Evolutionary conservation across 2,113 vertebrate genomes (phyloP).

Genomic region (Pogonocichla stellata): DNA sequence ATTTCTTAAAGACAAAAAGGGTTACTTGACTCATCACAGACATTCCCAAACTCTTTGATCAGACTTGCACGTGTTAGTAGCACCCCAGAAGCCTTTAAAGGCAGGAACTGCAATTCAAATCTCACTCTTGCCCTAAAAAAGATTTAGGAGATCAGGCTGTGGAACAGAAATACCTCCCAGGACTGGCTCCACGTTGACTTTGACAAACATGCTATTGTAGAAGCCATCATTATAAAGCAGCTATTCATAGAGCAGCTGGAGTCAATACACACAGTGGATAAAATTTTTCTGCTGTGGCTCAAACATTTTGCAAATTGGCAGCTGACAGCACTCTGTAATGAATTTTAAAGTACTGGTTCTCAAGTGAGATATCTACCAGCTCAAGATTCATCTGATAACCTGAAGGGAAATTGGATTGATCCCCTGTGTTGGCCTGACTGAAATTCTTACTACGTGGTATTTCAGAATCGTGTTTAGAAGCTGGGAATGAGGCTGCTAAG

Average conservation of each 20-base stretch:
- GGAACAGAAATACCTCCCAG: conserved; percentile 47
- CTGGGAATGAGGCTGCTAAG: conserved; percentile 35
- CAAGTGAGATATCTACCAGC: conserved; percentile 15
- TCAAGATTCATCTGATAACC: conserved; percentile 14
- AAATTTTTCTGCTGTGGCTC: conserved; percentile 11
- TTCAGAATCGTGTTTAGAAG: not conserved
- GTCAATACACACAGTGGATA: not conserved
- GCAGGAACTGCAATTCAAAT: conserved; percentile 53
- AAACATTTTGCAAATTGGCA: conserved; percentile 25
- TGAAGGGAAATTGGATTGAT: not conserved
- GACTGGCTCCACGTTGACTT: conserved; percentile 29
- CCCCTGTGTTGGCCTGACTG: not conserved
- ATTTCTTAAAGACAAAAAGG: conserved; percentile 60
- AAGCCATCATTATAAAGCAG: conserved; percentile 14
- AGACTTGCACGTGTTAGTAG: conserved; percentile 25
- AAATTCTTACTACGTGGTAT: not conserved
- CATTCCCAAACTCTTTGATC: conserved; percentile 53
- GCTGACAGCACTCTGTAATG: conserved; percentile 7
- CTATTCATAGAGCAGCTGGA: conserved; percentile 37
- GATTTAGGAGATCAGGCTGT: conserved; percentile 39
- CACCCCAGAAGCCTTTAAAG: conserved; percentile 56
- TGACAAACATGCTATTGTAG: conserved; percentile 26
- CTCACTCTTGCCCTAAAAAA: conserved; percentile 55
- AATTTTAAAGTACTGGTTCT: conserved; percentile 21
- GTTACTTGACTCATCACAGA: conserved; percentile 60